Base-by-base conservation (phyloP, 2,113 vertebrate genomes). In the Tauraco erythrolophus region DNA sequence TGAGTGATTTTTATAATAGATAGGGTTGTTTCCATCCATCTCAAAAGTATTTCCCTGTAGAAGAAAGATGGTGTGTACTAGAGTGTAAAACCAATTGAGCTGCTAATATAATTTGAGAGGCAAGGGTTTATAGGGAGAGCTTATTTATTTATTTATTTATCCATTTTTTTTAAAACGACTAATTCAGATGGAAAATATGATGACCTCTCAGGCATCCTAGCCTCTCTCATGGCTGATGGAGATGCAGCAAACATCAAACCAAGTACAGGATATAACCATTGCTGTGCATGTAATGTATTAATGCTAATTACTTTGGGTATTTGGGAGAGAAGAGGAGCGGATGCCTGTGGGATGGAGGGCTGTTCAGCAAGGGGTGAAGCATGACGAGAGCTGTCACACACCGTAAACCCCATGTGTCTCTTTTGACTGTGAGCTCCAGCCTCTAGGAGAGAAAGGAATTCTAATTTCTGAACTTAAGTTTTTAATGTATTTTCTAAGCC, bases 1-100 rank as follows among this genome's bases (percentile, higher is more conserved):
- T 92, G 87, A 92, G 30, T 79, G 75, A 50, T 85, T 97, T 95
- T 92, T 81, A 45, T 95, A 94, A 94, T 86, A 65, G 65, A n/a
- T 76, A 70, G 30, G 68, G 54, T 62, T 94, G 66, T 92, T 95
- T 92, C 54, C 46, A 90, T 96, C 86, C 23, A 57, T 88, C 83
- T 92, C 83, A 66, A 16, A 86, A 75, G n/a, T 71, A 92, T 94
- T 94, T 83, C 64, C 70, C 68, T 80, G 50, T 81, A 68, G 91
- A 94, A 94, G 61, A 94, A 88, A 69, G 62, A 66, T 25, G 16
- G 56, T 87, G 87, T 95, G 64, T 85, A 83, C 71, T 75, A 72
- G 84, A 88, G 68, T 96, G 89, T 93, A 87, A 96, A 95, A 50
- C 71, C 58, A 88, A 35, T 95, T 87, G 84, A 88, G 84, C 66